These are phyloP conservation scores for Mionectes olivaceus DNA, from an alignment of 2,797 vertebrate species.

Conservation along the genomic window DNA sequence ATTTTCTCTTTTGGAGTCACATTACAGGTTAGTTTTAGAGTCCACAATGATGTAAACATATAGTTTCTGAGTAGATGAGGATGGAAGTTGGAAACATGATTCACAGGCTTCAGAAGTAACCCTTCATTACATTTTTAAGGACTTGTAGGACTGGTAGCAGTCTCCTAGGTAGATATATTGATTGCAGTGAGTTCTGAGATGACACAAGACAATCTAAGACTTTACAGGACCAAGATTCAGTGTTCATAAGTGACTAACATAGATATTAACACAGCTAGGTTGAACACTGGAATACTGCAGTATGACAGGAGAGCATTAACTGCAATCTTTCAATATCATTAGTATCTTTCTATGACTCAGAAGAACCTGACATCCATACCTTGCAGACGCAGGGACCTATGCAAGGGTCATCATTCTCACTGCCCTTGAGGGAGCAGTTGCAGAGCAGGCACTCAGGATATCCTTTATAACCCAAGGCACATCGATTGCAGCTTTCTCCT, in stretches of 20 bases:
- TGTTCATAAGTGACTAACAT: not conserved
- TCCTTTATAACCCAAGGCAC: constrained; percentile 88
- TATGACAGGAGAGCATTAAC: not conserved
- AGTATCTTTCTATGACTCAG: not conserved
- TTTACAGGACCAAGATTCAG: not conserved
- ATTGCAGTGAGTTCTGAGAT: not conserved
- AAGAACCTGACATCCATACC: constrained; percentile 75
- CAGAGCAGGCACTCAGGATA: constrained; percentile 90
- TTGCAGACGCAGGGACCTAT: constrained; percentile 90
- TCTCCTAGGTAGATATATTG: not conserved
- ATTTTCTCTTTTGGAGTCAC: not conserved
- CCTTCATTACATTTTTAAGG: not conserved
- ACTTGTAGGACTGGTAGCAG: not conserved
- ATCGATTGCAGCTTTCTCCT: constrained; percentile 88
- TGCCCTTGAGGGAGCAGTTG: constrained; percentile 89
- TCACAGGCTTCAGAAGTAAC: not conserved
- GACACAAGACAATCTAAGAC: not conserved
- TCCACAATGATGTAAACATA: not conserved
- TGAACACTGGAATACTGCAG: not conserved
- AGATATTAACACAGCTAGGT: not conserved
- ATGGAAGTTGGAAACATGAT: not conserved
- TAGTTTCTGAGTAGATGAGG: not conserved
- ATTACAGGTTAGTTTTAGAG: not conserved
- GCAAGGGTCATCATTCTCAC: constrained; percentile 90
- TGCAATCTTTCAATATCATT: not conserved